Base-by-base conservation (phyloP, 2,113 vertebrate genomes). In the Cinclus mexicanus region DNA sequence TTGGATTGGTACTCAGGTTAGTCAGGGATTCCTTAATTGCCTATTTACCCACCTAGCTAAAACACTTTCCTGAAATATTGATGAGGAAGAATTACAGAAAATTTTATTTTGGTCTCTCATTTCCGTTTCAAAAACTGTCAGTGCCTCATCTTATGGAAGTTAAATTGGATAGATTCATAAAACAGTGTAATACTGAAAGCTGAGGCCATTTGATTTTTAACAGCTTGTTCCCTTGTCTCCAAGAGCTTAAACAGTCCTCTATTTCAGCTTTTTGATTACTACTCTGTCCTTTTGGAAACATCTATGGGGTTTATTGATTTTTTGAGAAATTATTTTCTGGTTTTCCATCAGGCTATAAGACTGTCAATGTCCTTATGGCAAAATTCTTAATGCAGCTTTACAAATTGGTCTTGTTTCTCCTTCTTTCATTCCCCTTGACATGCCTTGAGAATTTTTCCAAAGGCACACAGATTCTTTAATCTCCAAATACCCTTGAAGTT, bases 321-420 rank as follows among this genome's bases (percentile, higher is more conserved):
- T 94, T 83, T 47, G 53, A 92, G 94, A 89, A 93, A 87, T 64
- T 46, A 89, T 88, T 97, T 76, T 82, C 59, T 91, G 56, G 18
- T 74, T 96, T 97, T 96, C 85, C 52, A 92, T 77, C 88, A 90
- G 74, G 60, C 89, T 93, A 63, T 91, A 94, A 97, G 95, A 92
- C 72, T 94, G 77, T 95, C 89, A 90, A 72, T 67, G 57, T 75
- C 57, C 39, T 81, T 91, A 69, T 79, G 69, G 93, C 72, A 68
- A 90, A 90, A 92, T 95, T 89, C 63, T 81, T 91, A 89, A 52
- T 4, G 15, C 41, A 2, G 6, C 16, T 86, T 95, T 88, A 91
- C 59, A 87, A 87, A 70, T 28, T 33, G 17, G 37, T 80, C 65
- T 80, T 68, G 35, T 74, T 93, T 87, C 70, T 84, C 37, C 56